A percentile compares a stretch with the other conserved stretches of the same genome.
Evolutionary conservation across 2,797 vertebrate species (phyloP).

Genomic region (Delichon dasypus): DNA sequence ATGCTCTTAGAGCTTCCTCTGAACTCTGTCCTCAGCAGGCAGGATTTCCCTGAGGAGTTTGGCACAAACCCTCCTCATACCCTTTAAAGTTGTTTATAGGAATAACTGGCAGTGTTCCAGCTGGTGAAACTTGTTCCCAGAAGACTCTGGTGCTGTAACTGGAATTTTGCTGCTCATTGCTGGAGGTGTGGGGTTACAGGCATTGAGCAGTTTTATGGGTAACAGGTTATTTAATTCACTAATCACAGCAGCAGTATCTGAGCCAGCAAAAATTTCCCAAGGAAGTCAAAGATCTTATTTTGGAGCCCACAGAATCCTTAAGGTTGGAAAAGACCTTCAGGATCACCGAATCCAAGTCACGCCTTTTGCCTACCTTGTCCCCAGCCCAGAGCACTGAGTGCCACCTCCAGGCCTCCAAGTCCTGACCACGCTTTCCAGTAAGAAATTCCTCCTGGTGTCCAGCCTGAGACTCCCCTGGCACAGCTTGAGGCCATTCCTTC

Average conservation of each 20-base stretch:
- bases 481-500: too few species aligned
- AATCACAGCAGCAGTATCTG: neutral
- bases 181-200: neutral
- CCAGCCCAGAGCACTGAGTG: neutral
- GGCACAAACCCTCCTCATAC: neutral
- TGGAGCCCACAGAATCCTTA: neutral
- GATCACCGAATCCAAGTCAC: rapidly evolving
- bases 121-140: neutral
- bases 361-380: rapidly evolving
- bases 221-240: neutral
- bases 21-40: neutral
- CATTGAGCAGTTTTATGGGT: neutral
- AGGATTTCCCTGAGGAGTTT: neutral
- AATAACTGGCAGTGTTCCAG: neutral
- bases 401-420: rapidly evolving
- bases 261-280: neutral
- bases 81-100: neutral
- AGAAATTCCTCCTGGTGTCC: neutral
- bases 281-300: neutral
- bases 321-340: rapidly evolving
- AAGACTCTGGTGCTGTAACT: neutral
- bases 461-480: neutral
- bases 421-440: neutral
- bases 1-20: neutral
- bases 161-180: neutral